Conservation (phyloP, 2,113 vertebrate genomes). For the Dunckerocampus dactyliophorus region DNA sequence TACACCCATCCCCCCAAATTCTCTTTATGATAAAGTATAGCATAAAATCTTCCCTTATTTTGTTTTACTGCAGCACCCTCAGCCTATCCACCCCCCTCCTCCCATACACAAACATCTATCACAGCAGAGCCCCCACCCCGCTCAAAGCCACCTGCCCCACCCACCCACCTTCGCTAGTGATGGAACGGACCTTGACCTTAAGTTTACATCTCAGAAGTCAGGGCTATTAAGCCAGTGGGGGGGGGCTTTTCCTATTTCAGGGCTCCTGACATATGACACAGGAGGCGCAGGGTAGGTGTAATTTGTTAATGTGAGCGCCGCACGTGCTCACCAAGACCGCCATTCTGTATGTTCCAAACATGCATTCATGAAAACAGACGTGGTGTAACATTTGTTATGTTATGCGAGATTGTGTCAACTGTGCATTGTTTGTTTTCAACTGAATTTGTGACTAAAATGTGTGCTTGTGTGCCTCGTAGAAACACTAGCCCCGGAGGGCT, state of each 20-base stretch:
- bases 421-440: background rate
- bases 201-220: constrained; percentile 65
- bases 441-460: constrained; percentile 3
- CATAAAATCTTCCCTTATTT: background rate
- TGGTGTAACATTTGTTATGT: background rate
- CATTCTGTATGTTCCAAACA: constrained; percentile 21
- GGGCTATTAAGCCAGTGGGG: constrained; percentile 47
- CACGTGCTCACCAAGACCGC: constrained; percentile 23
- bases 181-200: constrained; percentile 68
- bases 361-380: constrained; percentile 39
- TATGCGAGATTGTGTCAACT: background rate
- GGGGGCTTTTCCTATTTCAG: constrained; percentile 45
- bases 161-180: constrained; percentile 11
- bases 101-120: constrained; percentile 26
- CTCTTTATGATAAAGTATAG: background rate
- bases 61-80: background rate
- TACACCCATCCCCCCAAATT: constrained; percentile 8
- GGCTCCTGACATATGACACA: constrained; percentile 56
- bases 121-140: constrained; percentile 24
- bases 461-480: constrained; percentile 35
- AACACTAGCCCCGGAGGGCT: constrained; percentile 54
- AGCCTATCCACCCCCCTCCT: background rate
- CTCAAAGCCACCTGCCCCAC: constrained; percentile 7
- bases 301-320: constrained; percentile 67
- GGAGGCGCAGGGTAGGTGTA: constrained; percentile 56